Evolutionary conservation across 2,797 vertebrate genomes (phyloP).

Genomic region (Neoniphon sammara): DNA sequence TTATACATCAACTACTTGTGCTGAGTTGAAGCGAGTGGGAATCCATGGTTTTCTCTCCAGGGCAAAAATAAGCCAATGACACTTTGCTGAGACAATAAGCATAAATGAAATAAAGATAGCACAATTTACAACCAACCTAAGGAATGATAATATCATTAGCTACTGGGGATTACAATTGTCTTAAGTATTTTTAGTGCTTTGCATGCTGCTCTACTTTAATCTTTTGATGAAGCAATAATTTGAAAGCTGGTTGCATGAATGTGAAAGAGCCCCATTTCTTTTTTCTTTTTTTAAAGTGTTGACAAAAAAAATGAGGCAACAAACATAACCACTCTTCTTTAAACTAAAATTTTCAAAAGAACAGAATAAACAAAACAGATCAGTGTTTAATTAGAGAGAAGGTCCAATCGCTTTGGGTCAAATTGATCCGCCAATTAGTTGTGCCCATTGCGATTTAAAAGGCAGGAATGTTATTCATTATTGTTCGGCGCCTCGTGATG

Average conservation of each 20-base stretch:
- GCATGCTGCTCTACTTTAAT: slow-evolving; percentile 64
- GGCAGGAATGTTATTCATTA: background rate
- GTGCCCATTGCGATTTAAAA: slow-evolving; percentile 4
- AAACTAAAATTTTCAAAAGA: slow-evolving; percentile 17
- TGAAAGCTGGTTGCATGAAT: slow-evolving; percentile 62
- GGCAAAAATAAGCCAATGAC: slow-evolving; percentile 68
- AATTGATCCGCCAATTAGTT: slow-evolving; percentile 23
- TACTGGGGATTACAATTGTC: slow-evolving; percentile 63
- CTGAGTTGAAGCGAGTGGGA: slow-evolving; percentile 53
- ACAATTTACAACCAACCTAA: slow-evolving; percentile 58
- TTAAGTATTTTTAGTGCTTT: slow-evolving; percentile 63
- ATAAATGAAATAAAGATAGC: slow-evolving; percentile 56
- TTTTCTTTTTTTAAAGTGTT: slow-evolving; percentile 1
- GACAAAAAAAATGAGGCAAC: slow-evolving; percentile 44
- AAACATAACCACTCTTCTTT: slow-evolving; percentile 47
- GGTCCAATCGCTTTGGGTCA: slow-evolving; percentile 12
- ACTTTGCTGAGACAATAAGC: slow-evolving; percentile 71
- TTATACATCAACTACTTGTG: slow-evolving; percentile 73
- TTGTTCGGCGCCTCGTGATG: slow-evolving; percentile 13
- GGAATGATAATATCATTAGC: slow-evolving; percentile 65
- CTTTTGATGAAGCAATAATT: slow-evolving; percentile 68
- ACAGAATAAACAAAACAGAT: slow-evolving; percentile 29
- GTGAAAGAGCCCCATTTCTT: slow-evolving; percentile 34
- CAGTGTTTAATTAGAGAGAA: slow-evolving; percentile 39
- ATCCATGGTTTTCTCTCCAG: slow-evolving; percentile 64